A percentile compares a stretch with the other conserved stretches of the same genome.
Evolutionary conservation across 92 coral and sea anemone species (phyloP).

Genomic region (Paragorgia papillata): DNA sequence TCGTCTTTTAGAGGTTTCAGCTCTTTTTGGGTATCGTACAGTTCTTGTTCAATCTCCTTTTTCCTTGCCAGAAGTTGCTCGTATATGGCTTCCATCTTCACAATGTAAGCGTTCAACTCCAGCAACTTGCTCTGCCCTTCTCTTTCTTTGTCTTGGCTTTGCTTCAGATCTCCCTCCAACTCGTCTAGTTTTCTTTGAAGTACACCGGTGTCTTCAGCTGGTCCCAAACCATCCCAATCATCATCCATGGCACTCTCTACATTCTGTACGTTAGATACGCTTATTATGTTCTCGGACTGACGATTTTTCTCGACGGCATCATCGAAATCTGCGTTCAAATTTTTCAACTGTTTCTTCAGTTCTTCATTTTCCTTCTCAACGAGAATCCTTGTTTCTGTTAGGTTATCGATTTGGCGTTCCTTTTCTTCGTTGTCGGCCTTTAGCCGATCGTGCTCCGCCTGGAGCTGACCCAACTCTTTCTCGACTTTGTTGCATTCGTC

Average conservation of each 20-base stretch:
- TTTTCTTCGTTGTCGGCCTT: constrained; percentile 83
- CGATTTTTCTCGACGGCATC: constrained; percentile 85
- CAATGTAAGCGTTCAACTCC: constrained; percentile 74
- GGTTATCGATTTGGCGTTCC: constrained; percentile 80
- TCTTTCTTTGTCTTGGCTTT: constrained; percentile 74
- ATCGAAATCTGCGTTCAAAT: constrained; percentile 81
- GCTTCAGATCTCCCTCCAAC: constrained; percentile 63
- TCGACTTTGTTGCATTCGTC: constrained; percentile 87
- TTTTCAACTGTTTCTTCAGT: constrained; percentile 85
- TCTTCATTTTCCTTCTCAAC: constrained; percentile 92
- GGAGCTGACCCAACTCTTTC: constrained; percentile 70
- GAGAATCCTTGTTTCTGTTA: constrained; percentile 79
- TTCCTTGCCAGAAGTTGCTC: constrained; percentile 64
- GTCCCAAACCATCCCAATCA: constrained; percentile 55
- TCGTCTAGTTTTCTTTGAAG: constrained; percentile 80
- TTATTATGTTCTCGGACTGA: constrained; percentile 72
- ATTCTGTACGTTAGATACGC: constrained; percentile 73
- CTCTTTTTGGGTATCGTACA: constrained; percentile 65
- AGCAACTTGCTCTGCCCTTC: constrained; percentile 75
- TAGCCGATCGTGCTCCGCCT: constrained; percentile 81
- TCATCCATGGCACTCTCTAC: constrained; percentile 84
- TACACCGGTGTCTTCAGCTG: constrained; percentile 73
- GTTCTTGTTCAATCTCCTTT: constrained; percentile 66
- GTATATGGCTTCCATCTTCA: constrained; percentile 72
- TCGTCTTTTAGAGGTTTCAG: constrained; percentile 58